Evolutionary conservation across 2,797 vertebrate species (phyloP).

Genomic region (Myotis daubentonii): DNA sequence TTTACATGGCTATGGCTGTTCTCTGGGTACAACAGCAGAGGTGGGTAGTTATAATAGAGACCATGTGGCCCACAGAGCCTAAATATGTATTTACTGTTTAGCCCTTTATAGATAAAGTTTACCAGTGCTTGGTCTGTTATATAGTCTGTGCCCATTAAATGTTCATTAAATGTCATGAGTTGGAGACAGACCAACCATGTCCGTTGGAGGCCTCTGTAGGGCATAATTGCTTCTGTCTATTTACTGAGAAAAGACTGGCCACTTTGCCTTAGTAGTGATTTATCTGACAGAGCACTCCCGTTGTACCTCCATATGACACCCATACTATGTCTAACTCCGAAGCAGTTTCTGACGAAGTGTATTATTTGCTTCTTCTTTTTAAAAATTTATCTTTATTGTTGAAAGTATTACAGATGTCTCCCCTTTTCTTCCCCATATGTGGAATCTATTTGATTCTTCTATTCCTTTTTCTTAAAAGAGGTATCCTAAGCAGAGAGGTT

Average conservation of each 20-base stretch:
- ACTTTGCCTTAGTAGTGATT: slow-evolving; percentile 29
- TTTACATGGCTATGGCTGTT: slow-evolving; percentile 34
- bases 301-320: not conserved
- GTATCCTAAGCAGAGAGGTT: not conserved
- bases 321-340: slow-evolving; percentile 18
- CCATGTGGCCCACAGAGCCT: slow-evolving; percentile 22
- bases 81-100: slow-evolving; percentile 40
- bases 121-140: not conserved
- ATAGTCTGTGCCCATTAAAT: slow-evolving; percentile 8
- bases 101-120: slow-evolving; percentile 41
- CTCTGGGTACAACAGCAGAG: not conserved
- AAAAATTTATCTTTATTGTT: too few species aligned
- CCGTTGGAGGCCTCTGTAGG: slow-evolving; percentile 1
- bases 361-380: not conserved
- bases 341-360: slow-evolving; percentile 43
- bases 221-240: slow-evolving; percentile 9
- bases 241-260: slow-evolving; percentile 45
- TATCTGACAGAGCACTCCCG: not conserved
- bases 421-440: too few species aligned
- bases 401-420: too few species aligned
- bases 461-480: not conserved
- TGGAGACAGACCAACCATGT: not conserved
- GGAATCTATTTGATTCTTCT: too few species aligned
- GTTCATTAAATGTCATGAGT: not conserved
- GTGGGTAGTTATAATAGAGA: slow-evolving; percentile 44